Conservation (phyloP, 2,113 vertebrate genomes). For the Erythrolamprus reginae region DNA sequence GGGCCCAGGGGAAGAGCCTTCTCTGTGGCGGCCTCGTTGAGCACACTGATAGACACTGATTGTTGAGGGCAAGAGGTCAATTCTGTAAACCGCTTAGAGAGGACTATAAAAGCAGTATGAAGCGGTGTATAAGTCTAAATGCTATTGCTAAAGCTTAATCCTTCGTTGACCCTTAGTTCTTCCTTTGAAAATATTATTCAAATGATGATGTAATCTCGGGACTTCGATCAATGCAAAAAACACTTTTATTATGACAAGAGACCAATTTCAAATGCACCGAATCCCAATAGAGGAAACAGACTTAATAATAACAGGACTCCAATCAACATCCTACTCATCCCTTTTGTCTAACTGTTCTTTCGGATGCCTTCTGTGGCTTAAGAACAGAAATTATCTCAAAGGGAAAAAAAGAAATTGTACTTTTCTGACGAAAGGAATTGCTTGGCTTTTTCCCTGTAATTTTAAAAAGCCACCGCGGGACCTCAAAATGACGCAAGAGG, state of each 20-base stretch:
- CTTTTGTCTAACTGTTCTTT: not conserved
- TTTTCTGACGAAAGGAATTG: not conserved
- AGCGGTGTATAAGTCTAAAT: no score
- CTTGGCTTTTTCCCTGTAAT: accelerated
- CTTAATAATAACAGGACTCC: not conserved
- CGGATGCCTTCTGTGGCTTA: not conserved
- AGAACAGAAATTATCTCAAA: not conserved
- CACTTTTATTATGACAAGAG: not conserved
- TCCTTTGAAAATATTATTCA: slow-evolving; percentile 27
- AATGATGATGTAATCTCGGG: slow-evolving; percentile 49
- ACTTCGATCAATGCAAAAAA: slow-evolving; percentile 39
- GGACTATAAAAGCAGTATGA: no score
- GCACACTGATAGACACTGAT: no score
- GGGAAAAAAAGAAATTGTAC: no score
- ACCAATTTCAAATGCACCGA: slow-evolving; percentile 7
- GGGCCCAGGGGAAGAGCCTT: no score
- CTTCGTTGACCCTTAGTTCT: not conserved
- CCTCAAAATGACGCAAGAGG: not conserved
- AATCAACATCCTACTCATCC: not conserved
- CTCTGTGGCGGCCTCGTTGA: no score
- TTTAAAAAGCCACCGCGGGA: accelerated
- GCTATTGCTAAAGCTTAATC: slow-evolving; percentile 35
- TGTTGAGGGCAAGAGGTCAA: no score
- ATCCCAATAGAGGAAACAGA: accelerated
- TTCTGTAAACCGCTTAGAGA: no score